Percentiles rank a stretch among this genome's conserved stretches.
Conservation (phyloP, 2,797 vertebrate genomes). For the Acanthiza pusilla region DNA sequence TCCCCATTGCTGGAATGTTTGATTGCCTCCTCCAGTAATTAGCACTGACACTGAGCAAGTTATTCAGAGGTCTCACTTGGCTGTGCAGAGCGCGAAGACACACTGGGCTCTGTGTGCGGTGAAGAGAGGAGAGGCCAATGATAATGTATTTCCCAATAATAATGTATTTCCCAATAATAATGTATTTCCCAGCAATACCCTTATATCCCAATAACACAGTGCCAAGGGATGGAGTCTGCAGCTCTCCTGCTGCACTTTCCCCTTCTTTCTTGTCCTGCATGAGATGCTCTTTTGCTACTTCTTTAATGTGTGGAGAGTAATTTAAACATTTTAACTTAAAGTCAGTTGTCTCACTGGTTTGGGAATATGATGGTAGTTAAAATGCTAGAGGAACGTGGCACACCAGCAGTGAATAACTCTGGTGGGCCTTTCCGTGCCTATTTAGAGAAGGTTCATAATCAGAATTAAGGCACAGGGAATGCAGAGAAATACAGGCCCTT, state of each 20-base stretch:
- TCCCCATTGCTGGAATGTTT: neutral
- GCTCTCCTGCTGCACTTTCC: neutral
- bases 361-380: neutral
- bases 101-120: neutral
- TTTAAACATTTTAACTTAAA: neutral
- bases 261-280: neutral
- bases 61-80: slow-evolving; percentile 13
- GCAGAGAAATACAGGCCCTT: neutral
- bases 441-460: neutral
- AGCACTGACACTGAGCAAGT: neutral
- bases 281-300: neutral
- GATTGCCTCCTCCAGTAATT: slow-evolving; percentile 20
- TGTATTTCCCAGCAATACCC: neutral
- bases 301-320: neutral
- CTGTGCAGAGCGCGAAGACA: neutral
- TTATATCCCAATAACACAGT: neutral
- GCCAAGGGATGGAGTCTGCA: accelerated
- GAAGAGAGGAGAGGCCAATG: neutral
- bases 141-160: neutral
- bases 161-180: neutral
- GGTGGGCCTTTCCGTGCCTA: neutral
- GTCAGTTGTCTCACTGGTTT: neutral
- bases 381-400: neutral
- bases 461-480: neutral
- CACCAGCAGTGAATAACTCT: neutral